phyloP scores from a whole-genome alignment of 2,888 invertebrate species.

The Eristalis arbustorum region DNA sequence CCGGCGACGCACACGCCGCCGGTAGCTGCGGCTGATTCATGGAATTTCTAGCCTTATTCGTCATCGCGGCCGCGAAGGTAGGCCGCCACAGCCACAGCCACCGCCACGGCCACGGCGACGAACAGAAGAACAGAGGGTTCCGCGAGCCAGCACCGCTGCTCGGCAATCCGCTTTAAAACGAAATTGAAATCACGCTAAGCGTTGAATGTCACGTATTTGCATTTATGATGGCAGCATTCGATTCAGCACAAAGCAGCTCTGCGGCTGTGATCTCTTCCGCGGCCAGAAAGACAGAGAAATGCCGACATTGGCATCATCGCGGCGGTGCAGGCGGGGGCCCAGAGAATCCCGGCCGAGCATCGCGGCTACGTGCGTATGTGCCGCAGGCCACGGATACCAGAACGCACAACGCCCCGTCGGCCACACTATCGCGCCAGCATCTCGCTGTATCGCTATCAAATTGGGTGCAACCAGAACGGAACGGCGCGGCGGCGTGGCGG shows the following conservation, averaged over 20 bases:
- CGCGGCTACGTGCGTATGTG: slow-evolving; percentile 62
- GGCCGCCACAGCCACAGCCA: slow-evolving; percentile 26
- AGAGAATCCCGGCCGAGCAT: slow-evolving; percentile 33
- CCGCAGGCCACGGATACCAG: slow-evolving; percentile 30
- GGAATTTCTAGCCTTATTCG: slow-evolving; percentile 69
- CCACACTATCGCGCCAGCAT: slow-evolving; percentile 52
- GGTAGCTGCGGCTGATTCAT: slow-evolving; percentile 40
- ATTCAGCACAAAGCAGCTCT: slow-evolving; percentile 65
- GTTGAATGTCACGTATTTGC: slow-evolving; percentile 71
- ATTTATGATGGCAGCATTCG: slow-evolving; percentile 70
- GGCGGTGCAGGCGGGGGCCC: background rate
- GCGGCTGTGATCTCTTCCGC: slow-evolving; percentile 67
- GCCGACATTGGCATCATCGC: slow-evolving; percentile 66
- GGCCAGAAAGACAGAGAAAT: slow-evolving; percentile 45
- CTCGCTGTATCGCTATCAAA: slow-evolving; percentile 66
- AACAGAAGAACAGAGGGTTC: slow-evolving; percentile 8
- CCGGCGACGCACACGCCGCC: slow-evolving; percentile 6
- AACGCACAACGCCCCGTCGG: slow-evolving; percentile 63
- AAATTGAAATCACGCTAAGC: slow-evolving; percentile 69
- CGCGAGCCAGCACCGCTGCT: background rate
- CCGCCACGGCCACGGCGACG: slow-evolving; percentile 31
- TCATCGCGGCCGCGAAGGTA: slow-evolving; percentile 26
- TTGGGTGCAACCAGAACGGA: slow-evolving; percentile 68
- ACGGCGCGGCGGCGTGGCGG: slow-evolving; percentile 28
- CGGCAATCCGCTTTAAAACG: slow-evolving; percentile 51